A percentile compares a stretch with the other conserved stretches of the same genome.
Conservation (phyloP, 2,888 invertebrate species). For the Tenthredo scrophulariae region DNA sequence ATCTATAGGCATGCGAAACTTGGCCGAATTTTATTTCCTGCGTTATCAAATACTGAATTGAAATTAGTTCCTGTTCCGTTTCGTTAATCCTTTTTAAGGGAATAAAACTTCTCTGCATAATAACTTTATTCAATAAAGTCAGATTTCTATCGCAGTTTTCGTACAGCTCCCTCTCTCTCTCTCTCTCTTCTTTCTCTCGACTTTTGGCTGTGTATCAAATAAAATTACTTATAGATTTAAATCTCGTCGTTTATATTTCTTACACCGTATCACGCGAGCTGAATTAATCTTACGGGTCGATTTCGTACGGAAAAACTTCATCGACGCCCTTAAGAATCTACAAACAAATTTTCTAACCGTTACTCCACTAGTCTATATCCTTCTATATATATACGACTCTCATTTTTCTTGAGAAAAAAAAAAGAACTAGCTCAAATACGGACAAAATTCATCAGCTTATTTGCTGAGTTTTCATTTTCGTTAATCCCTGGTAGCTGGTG, state of each 20-base stretch:
- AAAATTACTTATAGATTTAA: neutral
- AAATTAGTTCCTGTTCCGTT: neutral
- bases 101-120: neutral
- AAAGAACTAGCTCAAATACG: neutral
- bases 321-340: neutral
- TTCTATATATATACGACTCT: neutral
- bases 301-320: neutral
- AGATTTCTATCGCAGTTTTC: neutral
- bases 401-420: neutral
- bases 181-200: neutral
- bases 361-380: neutral
- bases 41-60: neutral
- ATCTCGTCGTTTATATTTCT: neutral
- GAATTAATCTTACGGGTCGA: neutral
- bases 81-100: neutral
- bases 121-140: neutral
- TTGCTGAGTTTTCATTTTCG: conserved; percentile 32
- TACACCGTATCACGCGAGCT: neutral
- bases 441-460: neutral
- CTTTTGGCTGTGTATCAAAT: neutral
- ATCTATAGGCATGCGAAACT: neutral
- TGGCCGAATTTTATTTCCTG: neutral
- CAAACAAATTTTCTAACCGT: neutral
- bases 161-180: neutral
- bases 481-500: conserved; percentile 23